These are phyloP conservation scores for Heliconius melpomene DNA, from an alignment of 1,140 invertebrate genomes.

Conservation along the genomic window DNA sequence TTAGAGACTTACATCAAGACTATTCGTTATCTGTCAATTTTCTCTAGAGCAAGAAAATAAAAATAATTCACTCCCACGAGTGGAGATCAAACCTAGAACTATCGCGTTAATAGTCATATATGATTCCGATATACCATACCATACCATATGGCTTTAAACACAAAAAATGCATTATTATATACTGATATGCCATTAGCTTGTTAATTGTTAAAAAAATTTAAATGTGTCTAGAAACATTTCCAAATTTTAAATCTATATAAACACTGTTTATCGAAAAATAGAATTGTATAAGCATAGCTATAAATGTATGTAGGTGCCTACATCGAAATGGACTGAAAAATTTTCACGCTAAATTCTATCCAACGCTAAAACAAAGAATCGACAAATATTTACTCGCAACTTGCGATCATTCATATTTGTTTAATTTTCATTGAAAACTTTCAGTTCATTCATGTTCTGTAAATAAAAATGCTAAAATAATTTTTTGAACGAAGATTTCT, in stretches of 20 bases:
- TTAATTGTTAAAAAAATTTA: neutral
- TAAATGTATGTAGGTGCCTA: neutral
- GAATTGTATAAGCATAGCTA: neutral
- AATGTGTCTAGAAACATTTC: neutral
- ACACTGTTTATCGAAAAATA: neutral
- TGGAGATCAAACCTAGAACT: too few relatives aligned
- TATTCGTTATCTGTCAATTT: too few relatives aligned
- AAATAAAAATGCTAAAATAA: neutral
- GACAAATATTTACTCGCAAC: neutral
- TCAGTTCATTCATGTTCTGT: conserved; percentile 1
- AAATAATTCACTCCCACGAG: too few relatives aligned
- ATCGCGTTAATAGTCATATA: too few relatives aligned
- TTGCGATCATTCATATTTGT: conserved; percentile 3
- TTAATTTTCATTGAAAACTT: conserved; percentile 1
- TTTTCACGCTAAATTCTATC: neutral
- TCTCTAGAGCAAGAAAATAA: too few relatives aligned
- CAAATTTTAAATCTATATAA: neutral
- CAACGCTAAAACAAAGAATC: neutral
- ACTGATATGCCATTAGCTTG: too few relatives aligned
- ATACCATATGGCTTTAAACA: too few relatives aligned
- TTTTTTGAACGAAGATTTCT: neutral
- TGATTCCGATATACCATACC: too few relatives aligned
- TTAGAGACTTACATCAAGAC: too few relatives aligned
- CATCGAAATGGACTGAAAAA: neutral
- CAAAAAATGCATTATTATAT: too few relatives aligned